Conservation (phyloP, 2,113 vertebrate genomes). For the Grallaria varia region DNA sequence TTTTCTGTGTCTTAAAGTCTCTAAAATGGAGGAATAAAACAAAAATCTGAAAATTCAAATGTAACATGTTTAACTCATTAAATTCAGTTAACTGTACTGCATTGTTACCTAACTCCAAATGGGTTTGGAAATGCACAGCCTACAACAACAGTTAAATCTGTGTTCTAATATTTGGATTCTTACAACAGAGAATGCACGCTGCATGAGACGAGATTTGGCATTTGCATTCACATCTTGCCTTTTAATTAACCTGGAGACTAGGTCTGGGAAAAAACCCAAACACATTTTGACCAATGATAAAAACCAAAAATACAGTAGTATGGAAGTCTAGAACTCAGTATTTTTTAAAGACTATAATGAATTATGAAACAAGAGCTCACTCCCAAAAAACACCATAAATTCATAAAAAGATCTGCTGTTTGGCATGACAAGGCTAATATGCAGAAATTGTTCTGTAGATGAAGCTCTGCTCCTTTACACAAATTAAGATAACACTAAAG, state of each 20-base stretch:
- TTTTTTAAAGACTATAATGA: neutral
- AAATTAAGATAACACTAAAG: neutral
- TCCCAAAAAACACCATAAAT: neutral
- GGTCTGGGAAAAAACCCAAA: neutral
- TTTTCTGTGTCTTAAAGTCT: neutral
- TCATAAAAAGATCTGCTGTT: neutral
- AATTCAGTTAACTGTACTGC: neutral
- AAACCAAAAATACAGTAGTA: neutral
- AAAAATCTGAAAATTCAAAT: neutral
- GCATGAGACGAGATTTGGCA: neutral
- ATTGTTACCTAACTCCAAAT: neutral
- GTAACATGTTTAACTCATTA: neutral
- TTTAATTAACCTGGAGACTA: neutral
- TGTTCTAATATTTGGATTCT: neutral
- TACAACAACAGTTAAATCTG: neutral
- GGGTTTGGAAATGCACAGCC: neutral
- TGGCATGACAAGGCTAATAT: rapidly evolving
- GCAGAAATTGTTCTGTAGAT: neutral
- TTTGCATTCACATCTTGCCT: neutral
- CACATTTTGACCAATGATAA: neutral
- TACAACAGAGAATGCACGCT: neutral
- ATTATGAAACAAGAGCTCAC: neutral
- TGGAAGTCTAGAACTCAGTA: neutral
- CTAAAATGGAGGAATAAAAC: neutral
- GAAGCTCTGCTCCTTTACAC: neutral